Evolutionary conservation across 30 jellyfish, hydroid and myxozoan species (phyloP).

Genomic region (Pseudorhiza aurosa): DNA sequence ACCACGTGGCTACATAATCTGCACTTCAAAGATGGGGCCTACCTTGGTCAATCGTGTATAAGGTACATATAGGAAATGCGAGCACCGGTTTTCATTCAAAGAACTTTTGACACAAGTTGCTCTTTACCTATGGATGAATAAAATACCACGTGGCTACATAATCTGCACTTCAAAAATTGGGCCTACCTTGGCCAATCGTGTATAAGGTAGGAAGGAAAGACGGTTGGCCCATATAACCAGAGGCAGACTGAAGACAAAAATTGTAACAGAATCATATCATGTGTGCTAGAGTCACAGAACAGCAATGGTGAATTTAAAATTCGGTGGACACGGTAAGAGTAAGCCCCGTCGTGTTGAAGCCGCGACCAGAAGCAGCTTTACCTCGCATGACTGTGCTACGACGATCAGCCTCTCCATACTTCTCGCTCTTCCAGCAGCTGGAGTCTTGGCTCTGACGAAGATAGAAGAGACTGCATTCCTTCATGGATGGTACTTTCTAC

Average conservation of each 20-base stretch:
- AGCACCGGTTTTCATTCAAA: no score
- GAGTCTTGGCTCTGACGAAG: conserved; percentile 92
- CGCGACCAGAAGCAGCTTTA: conserved; percentile 79
- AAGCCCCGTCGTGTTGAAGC: conserved; percentile 98
- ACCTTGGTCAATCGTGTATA: no score
- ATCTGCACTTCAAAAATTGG: no score
- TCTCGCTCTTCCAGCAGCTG: conserved; percentile 89
- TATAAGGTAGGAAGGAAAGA: no score
- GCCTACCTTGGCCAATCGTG: no score
- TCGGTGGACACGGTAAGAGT: conserved; percentile 95
- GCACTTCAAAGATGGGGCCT: no score
- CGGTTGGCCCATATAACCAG: not conserved
- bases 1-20: no score
- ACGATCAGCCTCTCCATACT: conserved; percentile 73
- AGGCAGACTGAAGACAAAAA: not conserved
- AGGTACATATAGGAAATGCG: no score
- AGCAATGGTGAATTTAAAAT: conserved; percentile 6
- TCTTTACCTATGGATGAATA: no score
- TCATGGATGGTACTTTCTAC: conserved; percentile 84
- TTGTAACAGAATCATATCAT: not conserved
- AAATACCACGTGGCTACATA: no score
- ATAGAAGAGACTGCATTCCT: conserved; percentile 59
- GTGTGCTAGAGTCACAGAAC: not conserved
- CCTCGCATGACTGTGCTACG: conserved; percentile 93
- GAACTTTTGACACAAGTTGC: no score